phyloP scores from a whole-genome alignment of 2,113 vertebrate genomes.

The Pica pica region DNA sequence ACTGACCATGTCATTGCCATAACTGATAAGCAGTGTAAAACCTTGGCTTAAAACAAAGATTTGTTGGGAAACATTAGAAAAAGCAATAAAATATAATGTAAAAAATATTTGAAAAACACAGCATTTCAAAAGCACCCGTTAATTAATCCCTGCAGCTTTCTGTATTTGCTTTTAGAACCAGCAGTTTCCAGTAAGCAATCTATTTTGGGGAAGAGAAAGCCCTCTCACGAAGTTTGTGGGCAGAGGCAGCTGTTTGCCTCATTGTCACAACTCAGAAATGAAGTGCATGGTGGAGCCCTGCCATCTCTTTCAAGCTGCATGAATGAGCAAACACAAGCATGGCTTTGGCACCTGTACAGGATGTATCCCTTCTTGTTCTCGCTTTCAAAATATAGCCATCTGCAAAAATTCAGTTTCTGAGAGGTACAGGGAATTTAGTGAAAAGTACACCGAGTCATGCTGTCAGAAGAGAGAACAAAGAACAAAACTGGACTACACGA shows the following conservation, averaged over 20 bases:
- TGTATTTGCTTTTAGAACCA: background rate
- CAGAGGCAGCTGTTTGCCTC: background rate
- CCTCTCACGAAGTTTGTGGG: background rate
- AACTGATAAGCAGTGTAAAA: background rate
- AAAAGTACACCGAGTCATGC: background rate
- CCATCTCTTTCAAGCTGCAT: fast-evolving
- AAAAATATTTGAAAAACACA: background rate
- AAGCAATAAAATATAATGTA: background rate
- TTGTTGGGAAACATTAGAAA: background rate
- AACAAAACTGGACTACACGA: background rate
- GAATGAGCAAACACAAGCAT: background rate
- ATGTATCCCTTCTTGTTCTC: background rate
- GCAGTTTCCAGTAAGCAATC: background rate
- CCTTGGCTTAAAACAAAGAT: background rate
- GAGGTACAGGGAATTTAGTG: background rate
- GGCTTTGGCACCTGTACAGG: constrained; percentile 4
- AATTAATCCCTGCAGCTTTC: background rate
- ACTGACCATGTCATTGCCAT: background rate
- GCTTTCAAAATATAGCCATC: background rate
- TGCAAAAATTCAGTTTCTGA: background rate
- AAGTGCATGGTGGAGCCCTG: background rate
- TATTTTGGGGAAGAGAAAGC: background rate
- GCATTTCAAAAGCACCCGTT: background rate
- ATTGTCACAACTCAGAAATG: background rate
- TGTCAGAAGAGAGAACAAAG: background rate